Evolutionary conservation across 2,113 vertebrate genomes (phyloP), one percentile per base, ranked within the genome.

Genomic region (Nerophis ophidion): DNA sequence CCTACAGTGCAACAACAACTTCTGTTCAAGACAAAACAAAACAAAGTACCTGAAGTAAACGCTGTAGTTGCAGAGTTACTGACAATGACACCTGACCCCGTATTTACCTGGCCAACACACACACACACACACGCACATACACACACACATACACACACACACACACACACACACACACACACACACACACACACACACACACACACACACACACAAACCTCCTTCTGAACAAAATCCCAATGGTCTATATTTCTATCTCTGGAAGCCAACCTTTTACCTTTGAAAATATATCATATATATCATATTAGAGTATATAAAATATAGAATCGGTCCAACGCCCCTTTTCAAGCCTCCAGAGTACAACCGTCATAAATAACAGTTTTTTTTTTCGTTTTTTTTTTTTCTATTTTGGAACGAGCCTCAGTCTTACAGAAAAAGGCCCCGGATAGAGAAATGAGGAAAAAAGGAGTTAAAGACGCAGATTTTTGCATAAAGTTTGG

Each of bases 401-500:
- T 26, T 4, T 89, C 88, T 85, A 86, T 84, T 84, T 86, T 89
- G 81, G 82, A 84, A 86, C 77, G 68, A 86, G 78, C 80, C 85
- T 84, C 79, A 75, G 78, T 81, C 76, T 82, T 66, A 66, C 84
- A 83, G 57, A 81, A 88, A 81, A 88, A 86, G 87, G 87, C 80
- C 76, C 81, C 19, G 74, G 79, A 74, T 78, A 81, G 81, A 86
- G 10, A 40, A 36, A 36, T 1, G 8, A 40, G 1, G 6, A 40
- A 73, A 90, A 85, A 91, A 84, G 81, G 81, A 90, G 88, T 88
- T 85, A 88, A 83, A 89, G 88, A 91, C 89, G 87, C 87, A 91
- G 88, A 84, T 90, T 88, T 91, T 91, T 91, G 90, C 90, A 91
- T 91, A 91, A 91, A 88, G 16, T 87, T 91, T 89, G 87, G 86